phyloP scores from a whole-genome alignment of 2,888 invertebrate species.

The Gymnosoma rotundatum region DNA sequence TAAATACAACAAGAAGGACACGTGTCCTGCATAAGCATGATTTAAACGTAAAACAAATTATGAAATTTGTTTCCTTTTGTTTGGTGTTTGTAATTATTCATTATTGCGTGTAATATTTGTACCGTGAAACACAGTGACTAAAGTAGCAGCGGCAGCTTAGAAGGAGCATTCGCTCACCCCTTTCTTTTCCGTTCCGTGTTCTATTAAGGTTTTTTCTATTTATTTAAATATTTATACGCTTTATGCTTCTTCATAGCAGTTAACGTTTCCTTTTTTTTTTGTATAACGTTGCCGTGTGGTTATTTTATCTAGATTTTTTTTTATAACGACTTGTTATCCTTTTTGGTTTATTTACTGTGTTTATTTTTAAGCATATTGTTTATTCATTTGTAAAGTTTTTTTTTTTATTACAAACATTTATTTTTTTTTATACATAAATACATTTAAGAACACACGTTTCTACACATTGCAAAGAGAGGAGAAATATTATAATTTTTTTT shows the following conservation, averaged over 20 bases:
- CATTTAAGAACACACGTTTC: constrained; percentile 4
- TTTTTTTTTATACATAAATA: not conserved
- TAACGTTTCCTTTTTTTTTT: constrained; percentile 23
- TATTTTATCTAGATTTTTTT: constrained; percentile 14
- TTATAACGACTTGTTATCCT: constrained; percentile 58
- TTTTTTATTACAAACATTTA: constrained; percentile 33
- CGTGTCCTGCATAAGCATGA: constrained; percentile 59
- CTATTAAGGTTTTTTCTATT: not conserved
- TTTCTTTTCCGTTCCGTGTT: constrained; percentile 26
- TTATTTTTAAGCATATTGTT: constrained; percentile 67
- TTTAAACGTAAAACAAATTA: constrained; percentile 44
- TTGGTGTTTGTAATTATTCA: constrained; percentile 61
- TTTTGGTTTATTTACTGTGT: constrained; percentile 63
- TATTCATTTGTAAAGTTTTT: constrained; percentile 62
- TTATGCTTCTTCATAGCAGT: constrained; percentile 38
- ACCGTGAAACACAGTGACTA: constrained; percentile 30
- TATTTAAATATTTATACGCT: constrained; percentile 63
- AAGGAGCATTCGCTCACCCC: constrained; percentile 60
- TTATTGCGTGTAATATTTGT: constrained; percentile 64
- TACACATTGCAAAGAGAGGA: not conserved
- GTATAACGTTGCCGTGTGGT: constrained; percentile 4
- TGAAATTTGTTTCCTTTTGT: constrained; percentile 38
- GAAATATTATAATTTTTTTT: not conserved
- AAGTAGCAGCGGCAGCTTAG: not conserved
- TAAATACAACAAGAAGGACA: constrained; percentile 64